A percentile compares a stretch with the other conserved stretches of the same genome.
Evolutionary conservation across 2,888 invertebrate genomes (phyloP).

Genomic region (Mythimna ferrago): DNA sequence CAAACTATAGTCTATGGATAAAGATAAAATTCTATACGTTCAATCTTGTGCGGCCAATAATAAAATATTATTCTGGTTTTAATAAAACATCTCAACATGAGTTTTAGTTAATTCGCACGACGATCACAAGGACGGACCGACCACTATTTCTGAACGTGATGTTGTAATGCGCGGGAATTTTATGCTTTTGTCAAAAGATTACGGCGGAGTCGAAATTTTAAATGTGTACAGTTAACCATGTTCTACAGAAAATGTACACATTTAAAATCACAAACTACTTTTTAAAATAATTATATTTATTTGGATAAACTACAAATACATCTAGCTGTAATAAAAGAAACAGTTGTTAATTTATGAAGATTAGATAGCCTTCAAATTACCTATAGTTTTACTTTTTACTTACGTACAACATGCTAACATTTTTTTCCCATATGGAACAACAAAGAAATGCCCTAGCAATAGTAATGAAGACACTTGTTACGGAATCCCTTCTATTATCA

Average conservation of each 20-base stretch:
- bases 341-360: background rate
- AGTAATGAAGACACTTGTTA: slow-evolving; percentile 50
- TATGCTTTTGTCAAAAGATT: slow-evolving; percentile 46
- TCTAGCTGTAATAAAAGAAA: background rate
- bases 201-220: slow-evolving; percentile 14
- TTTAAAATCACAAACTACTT: background rate
- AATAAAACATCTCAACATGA: slow-evolving; percentile 29
- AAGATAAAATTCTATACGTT: background rate
- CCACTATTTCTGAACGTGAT: slow-evolving; percentile 80
- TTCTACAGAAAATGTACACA: too few relatives aligned
- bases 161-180: slow-evolving; percentile 78
- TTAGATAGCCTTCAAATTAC: slow-evolving; percentile 5
- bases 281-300: background rate
- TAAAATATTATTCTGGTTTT: background rate
- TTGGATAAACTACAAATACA: background rate
- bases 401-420: slow-evolving; percentile 7
- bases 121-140: slow-evolving; percentile 73
- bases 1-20: background rate
- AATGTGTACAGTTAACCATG: background rate
- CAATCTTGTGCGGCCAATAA: background rate
- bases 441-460: slow-evolving; percentile 53
- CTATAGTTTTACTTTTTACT: slow-evolving; percentile 1
- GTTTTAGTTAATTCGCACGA: slow-evolving; percentile 62
- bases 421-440: slow-evolving; percentile 38
- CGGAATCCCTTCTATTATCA: slow-evolving; percentile 36